phyloP scores from a whole-genome alignment of 1,140 invertebrate genomes.

The Megathymus violae region DNA sequence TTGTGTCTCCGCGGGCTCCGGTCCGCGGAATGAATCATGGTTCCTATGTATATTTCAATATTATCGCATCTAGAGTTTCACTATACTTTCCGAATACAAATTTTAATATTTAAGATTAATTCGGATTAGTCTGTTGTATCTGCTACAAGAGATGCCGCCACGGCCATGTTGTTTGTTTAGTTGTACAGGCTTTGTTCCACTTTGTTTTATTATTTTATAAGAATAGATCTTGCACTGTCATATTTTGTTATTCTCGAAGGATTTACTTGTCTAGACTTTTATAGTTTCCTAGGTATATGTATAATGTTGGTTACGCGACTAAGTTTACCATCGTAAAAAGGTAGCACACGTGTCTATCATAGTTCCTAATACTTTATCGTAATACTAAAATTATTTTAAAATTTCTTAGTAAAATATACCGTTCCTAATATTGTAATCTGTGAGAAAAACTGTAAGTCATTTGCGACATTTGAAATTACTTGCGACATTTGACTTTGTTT shows the following conservation, averaged over 20 bases:
- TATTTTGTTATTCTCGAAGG: slow-evolving; percentile 67
- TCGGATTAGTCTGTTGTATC: slow-evolving; percentile 81
- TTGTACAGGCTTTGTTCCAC: slow-evolving; percentile 54
- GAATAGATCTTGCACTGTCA: slow-evolving; percentile 54
- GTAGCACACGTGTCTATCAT: slow-evolving; percentile 80
- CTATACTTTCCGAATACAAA: slow-evolving; percentile 83
- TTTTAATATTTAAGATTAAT: slow-evolving; percentile 83
- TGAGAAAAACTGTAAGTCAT: slow-evolving; percentile 68
- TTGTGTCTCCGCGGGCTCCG: slow-evolving; percentile 75
- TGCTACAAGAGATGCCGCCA: slow-evolving; percentile 74
- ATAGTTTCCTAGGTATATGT: slow-evolving; percentile 68
- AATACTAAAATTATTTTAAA: slow-evolving; percentile 79
- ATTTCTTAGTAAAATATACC: slow-evolving; percentile 82
- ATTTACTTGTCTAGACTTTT: slow-evolving; percentile 63
- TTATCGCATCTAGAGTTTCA: slow-evolving; percentile 83
- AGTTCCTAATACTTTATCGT: slow-evolving; percentile 83
- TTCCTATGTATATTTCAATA: slow-evolving; percentile 84
- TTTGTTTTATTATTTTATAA: slow-evolving; percentile 61
- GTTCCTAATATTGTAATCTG: slow-evolving; percentile 80
- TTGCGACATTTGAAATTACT: slow-evolving; percentile 50
- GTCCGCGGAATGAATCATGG: slow-evolving; percentile 81
- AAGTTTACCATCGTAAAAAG: slow-evolving; percentile 74
- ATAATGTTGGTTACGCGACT: slow-evolving; percentile 71
- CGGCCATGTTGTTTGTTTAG: slow-evolving; percentile 77
- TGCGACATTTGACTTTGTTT: slow-evolving; percentile 16